Conservation (phyloP, 2,797 vertebrate genomes). For the Gorsachius magnificus region DNA sequence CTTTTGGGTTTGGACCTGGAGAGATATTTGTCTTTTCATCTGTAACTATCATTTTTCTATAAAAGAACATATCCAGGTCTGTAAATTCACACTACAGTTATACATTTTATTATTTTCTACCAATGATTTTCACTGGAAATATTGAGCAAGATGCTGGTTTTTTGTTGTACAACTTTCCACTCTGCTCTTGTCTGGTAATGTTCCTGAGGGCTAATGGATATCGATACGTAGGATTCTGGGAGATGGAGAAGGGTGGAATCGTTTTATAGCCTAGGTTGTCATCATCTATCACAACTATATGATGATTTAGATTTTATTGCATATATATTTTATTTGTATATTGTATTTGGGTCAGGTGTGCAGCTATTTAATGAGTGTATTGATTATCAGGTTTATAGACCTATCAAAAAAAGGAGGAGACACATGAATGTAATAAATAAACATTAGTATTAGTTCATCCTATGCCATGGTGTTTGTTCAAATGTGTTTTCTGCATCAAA, state of each 20-base stretch:
- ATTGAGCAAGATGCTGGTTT: not conserved
- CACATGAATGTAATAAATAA: not conserved
- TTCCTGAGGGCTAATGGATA: not conserved
- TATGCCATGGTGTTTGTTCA: not conserved
- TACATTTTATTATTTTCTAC: not conserved
- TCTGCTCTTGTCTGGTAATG: not conserved
- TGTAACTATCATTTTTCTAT: slow-evolving; percentile 46
- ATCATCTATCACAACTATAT: not conserved
- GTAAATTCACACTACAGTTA: not conserved
- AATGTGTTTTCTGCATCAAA: not conserved
- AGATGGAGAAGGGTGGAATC: not conserved
- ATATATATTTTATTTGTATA: not conserved
- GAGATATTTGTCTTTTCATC: slow-evolving; percentile 58
- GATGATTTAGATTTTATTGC: not conserved
- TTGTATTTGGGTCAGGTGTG: not conserved
- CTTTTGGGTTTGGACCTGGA: slow-evolving; percentile 45
- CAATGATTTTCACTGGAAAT: slow-evolving; percentile 6
- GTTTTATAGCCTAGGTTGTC: not conserved
- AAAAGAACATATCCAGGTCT: slow-evolving; percentile 23
- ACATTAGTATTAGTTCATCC: not conserved
- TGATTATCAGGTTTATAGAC: not conserved
- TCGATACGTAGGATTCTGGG: not conserved
- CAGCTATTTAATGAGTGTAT: not conserved
- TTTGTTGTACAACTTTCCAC: not conserved
- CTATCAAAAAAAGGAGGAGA: not conserved